Evolutionary conservation across 1,140 invertebrate genomes (phyloP), one percentile per base, ranked within the genome.

Genomic region (Bombus breviceps): DNA sequence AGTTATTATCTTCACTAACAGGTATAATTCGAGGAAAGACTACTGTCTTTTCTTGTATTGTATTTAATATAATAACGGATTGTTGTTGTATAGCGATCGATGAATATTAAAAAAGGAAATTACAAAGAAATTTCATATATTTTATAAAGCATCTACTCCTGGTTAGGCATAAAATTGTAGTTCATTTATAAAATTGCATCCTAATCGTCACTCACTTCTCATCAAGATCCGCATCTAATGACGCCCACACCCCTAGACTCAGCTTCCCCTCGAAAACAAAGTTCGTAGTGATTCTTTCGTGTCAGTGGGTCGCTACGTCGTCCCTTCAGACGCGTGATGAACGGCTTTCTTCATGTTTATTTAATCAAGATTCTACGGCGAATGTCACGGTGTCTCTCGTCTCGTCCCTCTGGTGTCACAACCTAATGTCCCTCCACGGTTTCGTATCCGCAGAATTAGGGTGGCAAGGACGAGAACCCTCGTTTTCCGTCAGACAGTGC

Each of bases 341-440:
- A 85, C 82, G 81, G 69, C 82, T 87, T 85, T 89, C 88, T 91
- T 88, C 84, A 91, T 91, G 88, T 88, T 87, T 92, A 91, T 91
- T 91, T 91, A 91, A 91, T 91, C 89, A 84, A 85, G 85, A 83
- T 84, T 89, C 90, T 79, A 68, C 85, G 87, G 68, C 83, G 47
- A 83, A 85, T 74, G 85, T 88, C 89, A 88, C 84, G 79, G 34
- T 71, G 75, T 86, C 80, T 74, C 80, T 78, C 78, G 62, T 25
- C 53, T 15, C 39, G 28, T 62, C 84, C 81, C 80, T 73, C 53
- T 62, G 43, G 64, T 91, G 86, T 91, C 88, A 88, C 77, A 83
- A 83, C 76, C 89, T 86, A 82, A 91, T 89, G 90, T 92, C 92
- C 90, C 90, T 91, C 86, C 90, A 89, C 87, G 88, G 91, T 92